phyloP scores from a whole-genome alignment of 2,113 vertebrate species.

The Limanda limanda region DNA sequence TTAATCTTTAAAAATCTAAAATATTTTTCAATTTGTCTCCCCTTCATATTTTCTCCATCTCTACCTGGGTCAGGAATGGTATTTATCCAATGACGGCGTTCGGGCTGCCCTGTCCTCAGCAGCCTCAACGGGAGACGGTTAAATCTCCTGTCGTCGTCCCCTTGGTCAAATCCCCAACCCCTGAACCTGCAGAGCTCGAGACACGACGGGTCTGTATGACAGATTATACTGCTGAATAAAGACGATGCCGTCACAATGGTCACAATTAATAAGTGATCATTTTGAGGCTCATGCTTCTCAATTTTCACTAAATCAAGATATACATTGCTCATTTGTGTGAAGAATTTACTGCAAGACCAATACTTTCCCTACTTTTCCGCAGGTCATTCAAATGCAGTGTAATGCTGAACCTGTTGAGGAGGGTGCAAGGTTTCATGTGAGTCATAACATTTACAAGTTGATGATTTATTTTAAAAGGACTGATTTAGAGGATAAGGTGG shows the following conservation, averaged over 20 bases:
- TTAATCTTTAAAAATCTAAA: too few species aligned
- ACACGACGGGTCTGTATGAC: conserved; percentile 87
- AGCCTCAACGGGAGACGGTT: conserved; percentile 90
- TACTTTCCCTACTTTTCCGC: conserved; percentile 17
- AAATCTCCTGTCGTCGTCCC: conserved; percentile 91
- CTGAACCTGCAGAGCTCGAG: conserved; percentile 95
- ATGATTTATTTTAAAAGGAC: background rate
- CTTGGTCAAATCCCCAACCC: conserved; percentile 93
- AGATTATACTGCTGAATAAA: background rate
- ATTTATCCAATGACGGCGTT: conserved; percentile 97
- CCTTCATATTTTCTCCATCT: background rate
- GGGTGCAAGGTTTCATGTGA: conserved; percentile 93
- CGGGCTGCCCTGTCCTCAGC: conserved; percentile 90
- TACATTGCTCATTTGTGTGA: background rate
- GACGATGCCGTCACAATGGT: background rate
- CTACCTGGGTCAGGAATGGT: conserved; percentile 87
- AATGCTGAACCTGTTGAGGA: conserved; percentile 94
- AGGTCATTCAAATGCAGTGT: conserved; percentile 98
- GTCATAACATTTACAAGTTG: conserved; percentile 15
- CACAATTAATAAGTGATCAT: background rate
- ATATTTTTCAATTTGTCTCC: too few species aligned
- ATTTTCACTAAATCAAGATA: background rate
- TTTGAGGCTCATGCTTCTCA: background rate
- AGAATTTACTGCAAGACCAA: background rate
- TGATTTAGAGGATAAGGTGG: background rate